Percentiles rank a stretch among this genome's conserved stretches.
Conservation (phyloP, 2,113 vertebrate species). For the Tragelaphus imberbis region DNA sequence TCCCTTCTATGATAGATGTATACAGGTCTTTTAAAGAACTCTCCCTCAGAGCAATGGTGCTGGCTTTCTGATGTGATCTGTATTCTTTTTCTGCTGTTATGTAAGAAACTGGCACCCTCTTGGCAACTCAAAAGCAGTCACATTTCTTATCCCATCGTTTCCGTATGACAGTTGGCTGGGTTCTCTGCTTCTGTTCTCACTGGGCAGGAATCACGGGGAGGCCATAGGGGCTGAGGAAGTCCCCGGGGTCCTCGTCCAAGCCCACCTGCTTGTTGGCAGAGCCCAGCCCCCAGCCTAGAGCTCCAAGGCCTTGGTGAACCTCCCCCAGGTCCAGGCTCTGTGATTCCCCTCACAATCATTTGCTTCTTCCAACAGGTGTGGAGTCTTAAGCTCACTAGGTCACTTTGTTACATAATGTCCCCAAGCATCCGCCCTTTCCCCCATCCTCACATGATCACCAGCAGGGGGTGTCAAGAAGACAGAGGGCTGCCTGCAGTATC, state of each 20-base stretch:
- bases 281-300: accelerated
- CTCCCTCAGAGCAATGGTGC: not conserved
- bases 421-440: accelerated
- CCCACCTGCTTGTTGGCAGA: accelerated
- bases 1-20: accelerated
- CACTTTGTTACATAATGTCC: accelerated
- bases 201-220: not conserved
- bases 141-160: accelerated
- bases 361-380: not conserved
- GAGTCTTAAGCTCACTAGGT: accelerated
- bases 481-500: accelerated
- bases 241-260: accelerated
- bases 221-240: not conserved
- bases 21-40: no score
- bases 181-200: not conserved
- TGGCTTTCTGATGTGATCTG: not conserved
- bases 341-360: not conserved
- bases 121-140: not conserved
- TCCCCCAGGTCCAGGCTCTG: accelerated
- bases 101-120: no score
- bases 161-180: accelerated
- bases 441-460: accelerated
- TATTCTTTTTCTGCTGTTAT: not conserved
- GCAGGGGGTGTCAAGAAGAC: not conserved
- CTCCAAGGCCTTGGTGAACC: not conserved